Percentiles rank a stretch among this genome's conserved stretches.
phyloP scores from a whole-genome alignment of 2,888 invertebrate species.

The Ashinkailepas kermadecensis region DNA sequence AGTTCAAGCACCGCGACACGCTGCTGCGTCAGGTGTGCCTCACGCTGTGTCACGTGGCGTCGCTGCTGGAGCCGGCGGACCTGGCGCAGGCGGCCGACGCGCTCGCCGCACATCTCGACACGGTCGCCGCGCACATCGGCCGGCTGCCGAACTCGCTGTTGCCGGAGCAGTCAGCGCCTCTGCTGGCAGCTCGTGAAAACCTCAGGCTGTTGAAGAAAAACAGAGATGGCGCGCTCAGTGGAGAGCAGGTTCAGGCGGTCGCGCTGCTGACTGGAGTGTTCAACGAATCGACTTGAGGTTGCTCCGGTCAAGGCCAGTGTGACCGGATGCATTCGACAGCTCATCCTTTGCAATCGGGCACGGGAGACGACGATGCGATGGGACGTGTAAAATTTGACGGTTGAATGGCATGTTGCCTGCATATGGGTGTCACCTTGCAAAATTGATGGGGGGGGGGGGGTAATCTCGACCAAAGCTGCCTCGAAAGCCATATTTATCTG shows the following conservation, averaged over 20 bases:
- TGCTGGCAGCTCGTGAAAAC: slow-evolving; percentile 2
- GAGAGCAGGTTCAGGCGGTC: background rate
- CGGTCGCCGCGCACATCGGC: slow-evolving; percentile 42
- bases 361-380: too few species aligned
- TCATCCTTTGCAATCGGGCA: too few species aligned
- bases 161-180: slow-evolving; percentile 10
- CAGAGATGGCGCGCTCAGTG: background rate
- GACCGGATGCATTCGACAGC: too few species aligned
- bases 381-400: too few species aligned
- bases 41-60: slow-evolving; percentile 62
- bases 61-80: slow-evolving; percentile 53
- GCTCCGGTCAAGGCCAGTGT: too few species aligned
- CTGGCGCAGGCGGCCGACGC: slow-evolving; percentile 49
- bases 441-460: too few species aligned
- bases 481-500: too few species aligned
- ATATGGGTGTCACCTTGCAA: too few species aligned
- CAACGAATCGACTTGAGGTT: background rate
- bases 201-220: background rate
- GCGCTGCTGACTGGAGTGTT: background rate
- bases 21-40: slow-evolving; percentile 73
- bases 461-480: too few species aligned
- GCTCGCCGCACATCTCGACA: slow-evolving; percentile 46
- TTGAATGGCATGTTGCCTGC: too few species aligned
- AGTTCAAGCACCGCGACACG: slow-evolving; percentile 76
- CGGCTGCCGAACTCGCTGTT: slow-evolving; percentile 36